These are phyloP conservation scores for Drosophila dunni DNA, from an alignment of 1,140 invertebrate genomes.

Conservation along the genomic window DNA sequence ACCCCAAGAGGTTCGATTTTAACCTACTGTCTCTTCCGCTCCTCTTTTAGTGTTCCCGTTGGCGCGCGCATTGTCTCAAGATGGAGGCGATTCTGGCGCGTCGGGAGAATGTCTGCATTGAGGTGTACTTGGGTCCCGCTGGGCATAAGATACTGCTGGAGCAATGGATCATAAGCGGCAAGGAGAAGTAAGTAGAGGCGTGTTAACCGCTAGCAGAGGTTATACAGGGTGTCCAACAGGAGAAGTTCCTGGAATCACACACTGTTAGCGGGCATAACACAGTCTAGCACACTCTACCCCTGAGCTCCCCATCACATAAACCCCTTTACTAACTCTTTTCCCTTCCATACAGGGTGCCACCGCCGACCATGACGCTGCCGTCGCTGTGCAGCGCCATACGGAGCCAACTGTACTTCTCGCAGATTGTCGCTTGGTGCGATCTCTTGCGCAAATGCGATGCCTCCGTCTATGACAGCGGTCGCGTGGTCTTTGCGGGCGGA, in stretches of 20 bases:
- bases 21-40: background rate
- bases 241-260: no score
- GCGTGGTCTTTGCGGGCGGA: slow-evolving; percentile 67
- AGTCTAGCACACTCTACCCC: no score
- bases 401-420: slow-evolving; percentile 98
- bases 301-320: no score
- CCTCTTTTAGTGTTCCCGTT: slow-evolving; percentile 75
- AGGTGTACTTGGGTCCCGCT: slow-evolving; percentile 83
- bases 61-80: slow-evolving; percentile 78
- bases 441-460: slow-evolving; percentile 78
- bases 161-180: slow-evolving; percentile 82
- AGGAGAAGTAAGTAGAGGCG: slow-evolving; percentile 71
- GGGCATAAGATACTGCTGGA: slow-evolving; percentile 80
- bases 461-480: slow-evolving; percentile 77
- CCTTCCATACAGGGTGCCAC: slow-evolving; percentile 79
- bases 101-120: slow-evolving; percentile 80
- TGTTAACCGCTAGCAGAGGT: no score
- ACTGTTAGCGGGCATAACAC: background rate
- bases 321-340: background rate
- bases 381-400: slow-evolving; percentile 96
- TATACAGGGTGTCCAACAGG: no score
- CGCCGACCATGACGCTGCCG: slow-evolving; percentile 87
- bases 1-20: no score
- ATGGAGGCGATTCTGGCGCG: slow-evolving; percentile 78
- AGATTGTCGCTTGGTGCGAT: slow-evolving; percentile 94